phyloP scores from a whole-genome alignment of 2,888 invertebrate species.

The Taenaris catops region DNA sequence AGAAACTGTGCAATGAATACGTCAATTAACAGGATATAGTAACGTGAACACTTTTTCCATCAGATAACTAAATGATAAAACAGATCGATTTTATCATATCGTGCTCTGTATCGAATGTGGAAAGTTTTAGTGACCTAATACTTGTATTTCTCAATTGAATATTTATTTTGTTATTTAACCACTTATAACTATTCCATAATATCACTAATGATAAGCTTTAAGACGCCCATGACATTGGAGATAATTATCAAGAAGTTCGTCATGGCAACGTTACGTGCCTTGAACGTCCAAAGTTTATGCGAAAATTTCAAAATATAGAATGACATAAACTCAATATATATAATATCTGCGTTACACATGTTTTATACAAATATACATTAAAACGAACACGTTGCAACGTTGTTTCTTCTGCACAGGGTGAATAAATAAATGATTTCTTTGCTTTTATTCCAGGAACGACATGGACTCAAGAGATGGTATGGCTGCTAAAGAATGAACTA shows the following conservation, averaged over 20 bases:
- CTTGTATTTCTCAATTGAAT: no score
- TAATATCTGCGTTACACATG: no score
- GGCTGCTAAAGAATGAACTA: slow-evolving; percentile 82
- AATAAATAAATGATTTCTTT: no score
- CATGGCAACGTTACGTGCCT: no score
- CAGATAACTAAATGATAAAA: slow-evolving; percentile 7
- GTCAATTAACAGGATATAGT: not conserved
- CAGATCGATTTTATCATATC: slow-evolving; percentile 7
- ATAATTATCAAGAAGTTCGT: not conserved
- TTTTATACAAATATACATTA: no score
- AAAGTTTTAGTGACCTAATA: slow-evolving; percentile 7
- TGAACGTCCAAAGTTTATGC: no score
- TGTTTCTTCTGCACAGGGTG: no score
- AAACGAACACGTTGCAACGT: no score
- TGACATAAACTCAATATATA: no score
- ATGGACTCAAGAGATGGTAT: slow-evolving; percentile 88
- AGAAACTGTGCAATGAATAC: no score
- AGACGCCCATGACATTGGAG: not conserved
- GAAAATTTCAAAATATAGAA: no score
- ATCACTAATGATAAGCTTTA: not conserved
- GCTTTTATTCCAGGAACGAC: slow-evolving; percentile 80
- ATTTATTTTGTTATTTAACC: no score
- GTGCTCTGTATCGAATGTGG: slow-evolving; percentile 17
- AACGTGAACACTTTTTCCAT: not conserved
- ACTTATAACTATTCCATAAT: not conserved